phyloP scores from a whole-genome alignment of 1,140 invertebrate genomes.

The Zaprionus inermis region DNA sequence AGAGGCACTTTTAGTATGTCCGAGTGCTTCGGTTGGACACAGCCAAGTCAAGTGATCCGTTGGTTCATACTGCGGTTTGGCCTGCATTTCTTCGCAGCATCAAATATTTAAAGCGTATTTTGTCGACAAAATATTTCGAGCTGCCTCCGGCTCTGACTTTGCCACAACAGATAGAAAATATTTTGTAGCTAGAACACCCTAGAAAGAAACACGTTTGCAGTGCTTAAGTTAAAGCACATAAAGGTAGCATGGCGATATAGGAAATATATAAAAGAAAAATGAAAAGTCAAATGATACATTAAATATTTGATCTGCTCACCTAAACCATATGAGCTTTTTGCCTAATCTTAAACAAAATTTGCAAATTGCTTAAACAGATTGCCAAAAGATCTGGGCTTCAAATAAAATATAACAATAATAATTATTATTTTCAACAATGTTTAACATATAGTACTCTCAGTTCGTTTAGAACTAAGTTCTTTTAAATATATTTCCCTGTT shows the following conservation, averaged over 20 bases:
- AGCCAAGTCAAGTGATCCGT: slow-evolving; percentile 17
- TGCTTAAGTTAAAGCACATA: too few relatives aligned
- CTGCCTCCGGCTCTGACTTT: slow-evolving; percentile 14
- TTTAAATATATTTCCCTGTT: not conserved
- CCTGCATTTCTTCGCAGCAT: slow-evolving; percentile 45
- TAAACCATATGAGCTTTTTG: too few relatives aligned
- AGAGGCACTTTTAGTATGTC: not conserved
- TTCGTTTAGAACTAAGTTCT: not conserved
- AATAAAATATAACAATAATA: too few relatives aligned
- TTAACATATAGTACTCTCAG: not conserved
- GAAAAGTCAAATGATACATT: too few relatives aligned
- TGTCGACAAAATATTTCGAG: slow-evolving; percentile 23
- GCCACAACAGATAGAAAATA: slow-evolving; percentile 10
- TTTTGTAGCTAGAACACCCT: not conserved
- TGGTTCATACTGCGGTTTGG: slow-evolving; percentile 24
- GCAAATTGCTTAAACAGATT: too few relatives aligned
- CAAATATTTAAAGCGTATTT: slow-evolving; percentile 57
- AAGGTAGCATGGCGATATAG: too few relatives aligned
- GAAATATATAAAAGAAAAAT: too few relatives aligned
- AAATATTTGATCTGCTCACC: too few relatives aligned
- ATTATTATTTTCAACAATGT: not conserved
- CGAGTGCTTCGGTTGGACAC: not conserved
- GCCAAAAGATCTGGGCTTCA: too few relatives aligned
- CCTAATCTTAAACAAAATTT: too few relatives aligned
- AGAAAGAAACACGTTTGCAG: not conserved